Base-by-base conservation (phyloP, 2,797 vertebrate genomes). In the Denticeps clupeoides region DNA sequence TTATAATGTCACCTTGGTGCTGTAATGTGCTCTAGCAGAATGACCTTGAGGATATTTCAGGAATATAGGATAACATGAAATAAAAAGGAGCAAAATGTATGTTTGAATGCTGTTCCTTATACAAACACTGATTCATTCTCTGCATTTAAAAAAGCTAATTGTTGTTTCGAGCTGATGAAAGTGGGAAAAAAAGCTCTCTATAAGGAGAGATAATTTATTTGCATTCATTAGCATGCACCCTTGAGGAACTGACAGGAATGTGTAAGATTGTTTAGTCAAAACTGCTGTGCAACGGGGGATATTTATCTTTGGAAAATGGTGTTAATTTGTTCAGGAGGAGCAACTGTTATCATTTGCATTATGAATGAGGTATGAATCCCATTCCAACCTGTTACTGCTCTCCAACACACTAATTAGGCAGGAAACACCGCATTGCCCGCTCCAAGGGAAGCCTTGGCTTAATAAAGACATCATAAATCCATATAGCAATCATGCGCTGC, bases 241-340 rank as follows among this genome's bases (percentile, higher is more conserved):
- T 45, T 29, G 47, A 64, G 69, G 64, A 60, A 61, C 72, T 49
- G 62, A 53, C 25, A 55, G 53, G 72, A 78, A 75, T 60, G 68
- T 70, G 75, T 74, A 25, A 64, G 71, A 76, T 70, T 81, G 74
- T 81, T 81, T 73, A 79, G 74, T 75, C 69, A 73, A 74, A 81
- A 75, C 78, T 79, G 76, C 70, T 80, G 78, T 79, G 60, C 80
- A 77, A 73, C 75, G 65, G 76, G 77, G 78, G 73, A 72, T 72
- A 74, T 84, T 82, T 82, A 82, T 84, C 78, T 77, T 78, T 68
- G 79, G 67, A 80, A 81, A 79, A 78, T 74, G 72, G 65, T 70
- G 75, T 78, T 83, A 77, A 84, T 83, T 80, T 80, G 72, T 75
- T 82, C 67, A 70, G 68, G 68, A 73, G 73, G 60, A 72, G 72